Evolutionary conservation across 2,888 invertebrate genomes (phyloP).

Genomic region (Nowickia ferox): DNA sequence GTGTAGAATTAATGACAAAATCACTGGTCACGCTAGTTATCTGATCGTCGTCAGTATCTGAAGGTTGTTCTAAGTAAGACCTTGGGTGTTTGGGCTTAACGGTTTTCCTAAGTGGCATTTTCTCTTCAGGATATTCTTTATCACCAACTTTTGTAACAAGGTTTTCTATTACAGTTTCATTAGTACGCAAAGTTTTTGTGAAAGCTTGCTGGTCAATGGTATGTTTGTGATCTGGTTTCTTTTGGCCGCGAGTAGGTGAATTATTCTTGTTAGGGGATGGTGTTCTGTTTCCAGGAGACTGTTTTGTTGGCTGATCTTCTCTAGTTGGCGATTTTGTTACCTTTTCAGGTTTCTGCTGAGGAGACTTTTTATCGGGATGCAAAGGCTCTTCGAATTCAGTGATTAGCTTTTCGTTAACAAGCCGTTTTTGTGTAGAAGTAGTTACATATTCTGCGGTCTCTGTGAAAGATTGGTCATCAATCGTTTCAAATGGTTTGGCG

Average conservation of each 20-base stretch:
- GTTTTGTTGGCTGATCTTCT: constrained; percentile 2
- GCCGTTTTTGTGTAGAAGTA: constrained; percentile 14
- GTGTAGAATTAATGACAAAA: constrained; percentile 7
- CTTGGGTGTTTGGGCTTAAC: background rate
- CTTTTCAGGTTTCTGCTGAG: background rate
- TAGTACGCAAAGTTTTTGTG: constrained; percentile 1
- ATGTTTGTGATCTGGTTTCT: background rate
- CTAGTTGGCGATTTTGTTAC: background rate
- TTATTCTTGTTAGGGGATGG: constrained; percentile 8
- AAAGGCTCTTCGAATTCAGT: background rate
- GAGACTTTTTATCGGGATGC: constrained; percentile 3
- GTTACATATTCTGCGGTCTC: background rate
- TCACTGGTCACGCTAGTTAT: constrained; percentile 17
- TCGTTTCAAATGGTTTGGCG: background rate
- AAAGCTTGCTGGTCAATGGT: constrained; percentile 6
- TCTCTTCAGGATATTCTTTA: background rate
- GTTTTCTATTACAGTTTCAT: constrained; percentile 16
- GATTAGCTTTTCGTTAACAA: background rate
- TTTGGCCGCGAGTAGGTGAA: constrained; percentile 30
- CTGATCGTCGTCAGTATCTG: constrained; percentile 38
- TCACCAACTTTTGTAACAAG: background rate
- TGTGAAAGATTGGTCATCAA: constrained; percentile 4
- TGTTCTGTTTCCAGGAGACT: background rate
- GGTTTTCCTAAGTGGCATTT: background rate
- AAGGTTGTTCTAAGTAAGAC: background rate